Percentiles rank a stretch among this genome's conserved stretches.
These are phyloP conservation scores for Drosophila prostipennis DNA, from an alignment of 2,888 invertebrate genomes.

Conservation along the genomic window DNA sequence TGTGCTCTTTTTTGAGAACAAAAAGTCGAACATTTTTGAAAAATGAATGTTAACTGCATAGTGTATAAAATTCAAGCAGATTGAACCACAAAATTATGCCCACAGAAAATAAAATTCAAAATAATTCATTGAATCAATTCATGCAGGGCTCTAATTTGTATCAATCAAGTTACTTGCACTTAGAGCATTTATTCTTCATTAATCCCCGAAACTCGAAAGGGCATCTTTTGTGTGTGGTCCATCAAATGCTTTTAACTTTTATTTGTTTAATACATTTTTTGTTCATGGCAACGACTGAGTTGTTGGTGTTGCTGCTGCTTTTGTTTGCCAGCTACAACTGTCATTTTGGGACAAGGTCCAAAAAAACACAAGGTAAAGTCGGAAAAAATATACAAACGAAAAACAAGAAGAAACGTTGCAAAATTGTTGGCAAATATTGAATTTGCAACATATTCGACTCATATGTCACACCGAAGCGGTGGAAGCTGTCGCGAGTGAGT, in stretches of 20 bases:
- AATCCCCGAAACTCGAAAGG: neutral
- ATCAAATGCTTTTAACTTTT: conserved; percentile 77
- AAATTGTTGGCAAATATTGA: conserved; percentile 83
- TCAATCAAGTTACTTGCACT: no score
- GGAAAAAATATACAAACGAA: conserved; percentile 39
- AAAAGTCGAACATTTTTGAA: no score
- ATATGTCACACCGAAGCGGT: conserved; percentile 65
- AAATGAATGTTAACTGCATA: no score
- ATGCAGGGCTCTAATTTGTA: no score
- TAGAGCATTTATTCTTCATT: conserved; percentile 14
- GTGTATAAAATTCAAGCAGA: no score
- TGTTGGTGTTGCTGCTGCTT: conserved; percentile 32
- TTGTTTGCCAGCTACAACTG: conserved; percentile 67
- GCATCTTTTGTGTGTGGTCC: conserved; percentile 43
- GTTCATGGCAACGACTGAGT: conserved; percentile 4
- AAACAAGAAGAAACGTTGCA: conserved; percentile 66
- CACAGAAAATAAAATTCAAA: no score
- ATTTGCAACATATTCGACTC: conserved; percentile 83
- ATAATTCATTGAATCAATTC: no score
- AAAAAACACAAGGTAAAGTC: conserved; percentile 6
- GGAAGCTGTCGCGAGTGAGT: conserved; percentile 61
- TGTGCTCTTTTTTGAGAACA: no score
- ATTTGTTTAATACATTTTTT: conserved; percentile 74
- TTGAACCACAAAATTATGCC: no score
- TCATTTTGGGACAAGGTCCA: conserved; percentile 45